Percentiles rank a stretch among this genome's conserved stretches.
Conservation (phyloP, 2,888 invertebrate genomes). For the Parnassius smintheus region DNA sequence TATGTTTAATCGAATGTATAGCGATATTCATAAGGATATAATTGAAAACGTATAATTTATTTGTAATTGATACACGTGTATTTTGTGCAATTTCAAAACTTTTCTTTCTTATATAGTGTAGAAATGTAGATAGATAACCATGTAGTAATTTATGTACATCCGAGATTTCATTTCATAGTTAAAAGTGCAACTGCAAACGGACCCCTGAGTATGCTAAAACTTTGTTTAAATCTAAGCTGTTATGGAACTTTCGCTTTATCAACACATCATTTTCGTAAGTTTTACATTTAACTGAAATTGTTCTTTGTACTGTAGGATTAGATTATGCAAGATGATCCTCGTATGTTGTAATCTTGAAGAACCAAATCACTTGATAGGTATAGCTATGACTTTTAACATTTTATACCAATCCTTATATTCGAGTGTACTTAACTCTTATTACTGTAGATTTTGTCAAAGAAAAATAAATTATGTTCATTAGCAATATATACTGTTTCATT, state of each 20-base stretch:
- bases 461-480: constrained; percentile 79
- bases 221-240: constrained; percentile 26
- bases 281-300: constrained; percentile 30
- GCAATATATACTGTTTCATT: constrained; percentile 51
- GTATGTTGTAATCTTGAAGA: constrained; percentile 69
- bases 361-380: constrained; percentile 73
- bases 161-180: constrained; percentile 32
- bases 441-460: constrained; percentile 78
- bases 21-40: constrained; percentile 48
- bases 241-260: constrained; percentile 30
- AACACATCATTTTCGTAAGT: constrained; percentile 33
- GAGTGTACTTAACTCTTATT: constrained; percentile 79
- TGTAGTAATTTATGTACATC: constrained; percentile 49
- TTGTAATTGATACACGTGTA: constrained; percentile 52
- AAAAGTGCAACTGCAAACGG: constrained; percentile 25
- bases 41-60: constrained; percentile 61
- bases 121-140: constrained; percentile 79
- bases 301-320: constrained; percentile 43
- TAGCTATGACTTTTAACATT: constrained; percentile 76
- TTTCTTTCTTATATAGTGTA: constrained; percentile 56
- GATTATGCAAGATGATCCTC: constrained; percentile 49
- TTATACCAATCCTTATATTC: constrained; percentile 80
- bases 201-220: constrained; percentile 8
- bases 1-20: constrained; percentile 44
- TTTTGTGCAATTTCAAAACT: constrained; percentile 47